These are phyloP conservation scores for Apamea crenata DNA, from an alignment of 2,888 invertebrate genomes.

Conservation along the genomic window DNA sequence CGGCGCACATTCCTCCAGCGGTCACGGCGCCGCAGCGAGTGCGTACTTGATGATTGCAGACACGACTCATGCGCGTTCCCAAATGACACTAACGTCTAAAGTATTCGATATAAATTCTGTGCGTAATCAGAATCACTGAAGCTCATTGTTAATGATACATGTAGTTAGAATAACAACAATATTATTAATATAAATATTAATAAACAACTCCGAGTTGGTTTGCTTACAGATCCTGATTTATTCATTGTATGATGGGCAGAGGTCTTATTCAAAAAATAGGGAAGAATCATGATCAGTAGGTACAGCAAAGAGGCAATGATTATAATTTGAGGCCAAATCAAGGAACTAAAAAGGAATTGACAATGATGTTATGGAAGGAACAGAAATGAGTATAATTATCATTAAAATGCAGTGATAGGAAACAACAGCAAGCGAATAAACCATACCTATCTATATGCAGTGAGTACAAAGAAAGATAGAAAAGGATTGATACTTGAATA, in stretches of 20 bases:
- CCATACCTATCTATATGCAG: too few relatives aligned
- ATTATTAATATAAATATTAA: slow-evolving; percentile 28
- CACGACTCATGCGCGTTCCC: slow-evolving; percentile 61
- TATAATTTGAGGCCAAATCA: not conserved
- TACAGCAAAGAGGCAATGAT: not conserved
- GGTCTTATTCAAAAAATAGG: not conserved
- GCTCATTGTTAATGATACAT: slow-evolving; percentile 41
- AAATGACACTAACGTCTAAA: slow-evolving; percentile 56
- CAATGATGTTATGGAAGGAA: not conserved
- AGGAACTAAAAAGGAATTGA: not conserved
- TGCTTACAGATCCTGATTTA: not conserved
- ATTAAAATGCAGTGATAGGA: not conserved
- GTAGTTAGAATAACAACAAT: slow-evolving; percentile 26
- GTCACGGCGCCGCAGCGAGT: slow-evolving; percentile 75
- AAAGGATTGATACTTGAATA: not conserved
- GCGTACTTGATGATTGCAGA: slow-evolving; percentile 73
- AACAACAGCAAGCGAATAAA: not conserved
- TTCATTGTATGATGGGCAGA: not conserved
- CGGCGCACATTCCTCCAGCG: slow-evolving; percentile 91
- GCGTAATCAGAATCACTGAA: slow-evolving; percentile 40
- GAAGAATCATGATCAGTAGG: not conserved
- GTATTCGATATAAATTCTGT: slow-evolving; percentile 60
- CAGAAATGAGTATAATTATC: not conserved
- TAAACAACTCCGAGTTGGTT: slow-evolving; percentile 13
- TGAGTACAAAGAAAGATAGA: not conserved